These are phyloP conservation scores for Pteropus alecto DNA, from an alignment of 2,113 vertebrate genomes.

Conservation along the genomic window DNA sequence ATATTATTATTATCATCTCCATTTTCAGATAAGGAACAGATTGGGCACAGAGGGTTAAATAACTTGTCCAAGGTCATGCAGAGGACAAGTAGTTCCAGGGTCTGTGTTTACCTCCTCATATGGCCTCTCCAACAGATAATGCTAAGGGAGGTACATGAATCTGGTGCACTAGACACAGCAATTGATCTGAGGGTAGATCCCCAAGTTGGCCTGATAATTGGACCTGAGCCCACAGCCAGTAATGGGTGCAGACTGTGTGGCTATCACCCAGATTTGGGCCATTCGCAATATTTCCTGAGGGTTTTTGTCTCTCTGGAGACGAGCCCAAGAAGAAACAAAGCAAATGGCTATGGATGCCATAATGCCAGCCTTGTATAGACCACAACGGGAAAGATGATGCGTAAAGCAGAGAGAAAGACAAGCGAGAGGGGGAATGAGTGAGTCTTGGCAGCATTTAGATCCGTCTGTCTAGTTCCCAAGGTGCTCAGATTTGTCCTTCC, in stretches of 20 bases:
- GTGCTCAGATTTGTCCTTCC: not conserved
- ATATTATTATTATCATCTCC: not conserved
- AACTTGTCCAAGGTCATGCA: not conserved
- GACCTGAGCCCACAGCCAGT: not conserved
- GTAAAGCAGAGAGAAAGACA: not conserved
- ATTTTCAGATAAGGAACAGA: not conserved
- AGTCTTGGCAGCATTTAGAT: not conserved
- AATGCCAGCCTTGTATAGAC: not conserved
- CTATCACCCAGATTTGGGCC: not conserved
- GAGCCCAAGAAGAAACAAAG: not conserved
- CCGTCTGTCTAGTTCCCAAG: not conserved
- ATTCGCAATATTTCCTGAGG: not conserved
- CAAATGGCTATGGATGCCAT: not conserved
- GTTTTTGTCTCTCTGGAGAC: not conserved
- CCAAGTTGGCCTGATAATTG: not conserved
- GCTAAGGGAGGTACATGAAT: not conserved
- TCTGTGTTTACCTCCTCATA: not conserved
- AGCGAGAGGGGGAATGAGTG: accelerated
- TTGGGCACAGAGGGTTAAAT: not conserved
- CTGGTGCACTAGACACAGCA: not conserved
- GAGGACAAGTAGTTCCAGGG: not conserved
- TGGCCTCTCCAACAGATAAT: not conserved
- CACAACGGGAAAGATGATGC: not conserved
- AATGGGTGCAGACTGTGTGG: not conserved
- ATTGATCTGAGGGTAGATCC: not conserved